Conservation (phyloP, 2,113 vertebrate species). For the Sebastes schlegelii region DNA sequence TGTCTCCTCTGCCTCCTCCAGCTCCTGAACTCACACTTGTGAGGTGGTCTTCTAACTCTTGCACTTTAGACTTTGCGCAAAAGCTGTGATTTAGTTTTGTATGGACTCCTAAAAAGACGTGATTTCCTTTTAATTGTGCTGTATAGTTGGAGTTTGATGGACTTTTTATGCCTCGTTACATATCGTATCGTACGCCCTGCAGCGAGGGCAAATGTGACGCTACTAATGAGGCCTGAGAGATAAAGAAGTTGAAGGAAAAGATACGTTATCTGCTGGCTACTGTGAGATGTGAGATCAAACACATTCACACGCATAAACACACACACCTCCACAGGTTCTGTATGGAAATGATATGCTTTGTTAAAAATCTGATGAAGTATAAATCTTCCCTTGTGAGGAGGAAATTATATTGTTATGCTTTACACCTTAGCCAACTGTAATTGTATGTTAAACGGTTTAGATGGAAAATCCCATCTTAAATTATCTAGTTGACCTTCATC, state of each 20-base stretch:
- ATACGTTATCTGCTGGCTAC: slow-evolving; percentile 83
- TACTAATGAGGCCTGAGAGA: slow-evolving; percentile 80
- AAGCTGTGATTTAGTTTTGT: slow-evolving; percentile 41
- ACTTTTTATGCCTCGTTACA: slow-evolving; percentile 44
- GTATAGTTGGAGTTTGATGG: slow-evolving; percentile 38
- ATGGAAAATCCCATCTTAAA: background rate
- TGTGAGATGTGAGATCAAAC: slow-evolving; percentile 68
- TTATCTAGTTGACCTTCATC: background rate
- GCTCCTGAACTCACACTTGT: slow-evolving; percentile 41
- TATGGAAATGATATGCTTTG: slow-evolving; percentile 26
- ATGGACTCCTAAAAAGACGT: slow-evolving; percentile 39
- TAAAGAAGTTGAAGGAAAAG: slow-evolving; percentile 70
- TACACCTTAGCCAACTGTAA: background rate
- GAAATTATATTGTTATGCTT: slow-evolving; percentile 6
- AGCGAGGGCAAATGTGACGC: slow-evolving; percentile 55
- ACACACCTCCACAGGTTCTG: slow-evolving; percentile 18
- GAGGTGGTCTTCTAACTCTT: slow-evolving; percentile 37
- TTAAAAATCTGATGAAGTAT: slow-evolving; percentile 15
- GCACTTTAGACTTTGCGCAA: slow-evolving; percentile 76
- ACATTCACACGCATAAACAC: slow-evolving; percentile 40
- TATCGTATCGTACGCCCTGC: slow-evolving; percentile 25
- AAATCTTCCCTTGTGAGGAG: background rate
- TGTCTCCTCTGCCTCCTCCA: slow-evolving; percentile 40
- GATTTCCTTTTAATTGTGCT: slow-evolving; percentile 66
- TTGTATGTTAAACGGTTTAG: background rate